These are phyloP conservation scores for Molorchus minor DNA, from an alignment of 2,888 invertebrate genomes.

Conservation along the genomic window DNA sequence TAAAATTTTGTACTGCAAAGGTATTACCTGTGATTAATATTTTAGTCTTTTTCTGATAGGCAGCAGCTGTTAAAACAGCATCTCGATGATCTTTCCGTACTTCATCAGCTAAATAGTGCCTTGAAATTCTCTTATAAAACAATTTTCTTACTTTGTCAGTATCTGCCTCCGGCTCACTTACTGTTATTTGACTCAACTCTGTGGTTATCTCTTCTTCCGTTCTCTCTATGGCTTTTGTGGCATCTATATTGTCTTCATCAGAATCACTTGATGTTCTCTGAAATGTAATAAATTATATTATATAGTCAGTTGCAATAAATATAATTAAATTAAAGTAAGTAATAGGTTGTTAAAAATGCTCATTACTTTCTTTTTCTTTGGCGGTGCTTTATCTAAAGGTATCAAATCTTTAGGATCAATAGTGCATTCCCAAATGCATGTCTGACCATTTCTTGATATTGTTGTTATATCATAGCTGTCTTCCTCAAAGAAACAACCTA, in stretches of 20 bases:
- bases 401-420: constrained; percentile 76
- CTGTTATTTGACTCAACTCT: constrained; percentile 61
- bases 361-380: constrained; percentile 63
- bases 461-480: constrained; percentile 86
- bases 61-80: constrained; percentile 78
- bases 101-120: constrained; percentile 80
- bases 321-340: constrained; percentile 6
- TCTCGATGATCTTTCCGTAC: constrained; percentile 71
- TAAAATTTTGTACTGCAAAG: too few relatives aligned
- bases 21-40: constrained; percentile 78
- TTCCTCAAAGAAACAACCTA: constrained; percentile 88
- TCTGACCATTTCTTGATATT: constrained; percentile 83
- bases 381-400: constrained; percentile 62
- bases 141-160: constrained; percentile 64
- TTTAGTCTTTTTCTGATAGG: constrained; percentile 82
- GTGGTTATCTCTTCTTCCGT: constrained; percentile 60
- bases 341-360: background rate
- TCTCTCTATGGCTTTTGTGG: constrained; percentile 68
- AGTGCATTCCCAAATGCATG: constrained; percentile 88
- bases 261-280: constrained; percentile 62
- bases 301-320: constrained; percentile 3
- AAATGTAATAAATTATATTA: constrained; percentile 5
- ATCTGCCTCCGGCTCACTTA: constrained; percentile 60
- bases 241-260: constrained; percentile 76
- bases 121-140: constrained; percentile 73